Base-by-base conservation (phyloP, 2,797 vertebrate species). In the Moxostoma hubbsi region DNA sequence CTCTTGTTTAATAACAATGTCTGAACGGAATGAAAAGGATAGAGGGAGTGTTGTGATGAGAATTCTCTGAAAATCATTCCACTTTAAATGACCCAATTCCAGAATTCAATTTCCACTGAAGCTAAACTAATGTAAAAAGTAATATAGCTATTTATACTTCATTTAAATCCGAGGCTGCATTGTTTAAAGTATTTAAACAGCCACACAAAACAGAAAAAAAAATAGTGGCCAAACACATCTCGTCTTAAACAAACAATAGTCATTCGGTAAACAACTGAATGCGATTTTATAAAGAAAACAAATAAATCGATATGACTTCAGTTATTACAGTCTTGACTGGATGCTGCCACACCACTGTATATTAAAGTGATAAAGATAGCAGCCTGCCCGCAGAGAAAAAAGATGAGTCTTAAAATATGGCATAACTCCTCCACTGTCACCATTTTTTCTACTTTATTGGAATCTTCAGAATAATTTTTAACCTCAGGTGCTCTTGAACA, bases 351-450 rank as follows among this genome's bases (percentile, higher is more conserved):
- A 86, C 85, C 81, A 89, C 88, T 87, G 86, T 75, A 85, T 83
- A 83, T 87, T 89, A 85, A 86, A 91, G 87, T 63, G 87, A 92
- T 89, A 89, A 87, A 93, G 91, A 88, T 90, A 91, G 89, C 90
- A 86, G 24, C 5, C 7, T 88, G 90, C 89, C 90, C 83, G 86
- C 71, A 65, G 69, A 80, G 54, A 74, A 46, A 50, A 65, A 80
- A 80, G 77, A 62, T 62, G 61, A 74, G 15, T 64, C 73, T 82
- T 77, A 51, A 82, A 77, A 80, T 76, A 83, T 62, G 73, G 53
- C 53, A 63, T 18, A 50, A 74, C 54, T 62, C 15, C 16, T 43
- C 9, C 9, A 70, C 12, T 12, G 10, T 63, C 71, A 67, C 24
- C 13, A 46, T 43, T 51, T 24, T 8, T 46, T 54, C n/a, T 46